Percentiles rank a stretch among this genome's conserved stretches.
These are phyloP conservation scores for Ranitomeya imitator DNA, from an alignment of 2,113 vertebrate species.

Conservation along the genomic window DNA sequence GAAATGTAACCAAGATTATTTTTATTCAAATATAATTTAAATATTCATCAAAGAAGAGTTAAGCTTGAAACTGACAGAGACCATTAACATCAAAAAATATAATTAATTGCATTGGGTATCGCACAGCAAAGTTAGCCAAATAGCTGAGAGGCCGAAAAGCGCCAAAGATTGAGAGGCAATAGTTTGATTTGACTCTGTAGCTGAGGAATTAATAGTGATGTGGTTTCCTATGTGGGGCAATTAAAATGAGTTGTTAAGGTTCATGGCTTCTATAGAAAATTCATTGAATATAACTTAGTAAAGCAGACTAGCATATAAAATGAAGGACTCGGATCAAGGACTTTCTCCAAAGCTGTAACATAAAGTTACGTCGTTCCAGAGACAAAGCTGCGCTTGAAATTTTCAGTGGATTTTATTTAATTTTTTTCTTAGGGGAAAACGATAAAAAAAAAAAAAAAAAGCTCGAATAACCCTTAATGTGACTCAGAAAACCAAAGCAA, in stretches of 20 bases:
- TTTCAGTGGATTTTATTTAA: neutral
- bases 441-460: neutral
- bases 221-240: conserved; percentile 75
- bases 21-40: conserved; percentile 88
- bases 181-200: conserved; percentile 72
- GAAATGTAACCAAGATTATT: conserved; percentile 84
- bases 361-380: neutral
- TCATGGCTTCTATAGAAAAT: conserved; percentile 75
- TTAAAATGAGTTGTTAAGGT: conserved; percentile 75
- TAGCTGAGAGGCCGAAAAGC: conserved; percentile 79
- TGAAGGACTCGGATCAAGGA: conserved; percentile 53
- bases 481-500: conserved; percentile 39
- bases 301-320: conserved; percentile 71
- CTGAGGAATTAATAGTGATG: conserved; percentile 80
- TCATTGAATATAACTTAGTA: conserved; percentile 75
- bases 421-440: neutral
- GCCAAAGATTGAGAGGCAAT: conserved; percentile 74
- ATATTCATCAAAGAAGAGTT: conserved; percentile 86
- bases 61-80: conserved; percentile 82
- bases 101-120: conserved; percentile 83
- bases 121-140: conserved; percentile 80
- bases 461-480: conserved; percentile 26
- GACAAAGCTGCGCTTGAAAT: conserved; percentile 17
- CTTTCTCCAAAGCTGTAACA: neutral
- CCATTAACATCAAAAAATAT: conserved; percentile 84